These are phyloP conservation scores for Ips nitidus DNA, from an alignment of 1,140 invertebrate genomes.

Conservation along the genomic window DNA sequence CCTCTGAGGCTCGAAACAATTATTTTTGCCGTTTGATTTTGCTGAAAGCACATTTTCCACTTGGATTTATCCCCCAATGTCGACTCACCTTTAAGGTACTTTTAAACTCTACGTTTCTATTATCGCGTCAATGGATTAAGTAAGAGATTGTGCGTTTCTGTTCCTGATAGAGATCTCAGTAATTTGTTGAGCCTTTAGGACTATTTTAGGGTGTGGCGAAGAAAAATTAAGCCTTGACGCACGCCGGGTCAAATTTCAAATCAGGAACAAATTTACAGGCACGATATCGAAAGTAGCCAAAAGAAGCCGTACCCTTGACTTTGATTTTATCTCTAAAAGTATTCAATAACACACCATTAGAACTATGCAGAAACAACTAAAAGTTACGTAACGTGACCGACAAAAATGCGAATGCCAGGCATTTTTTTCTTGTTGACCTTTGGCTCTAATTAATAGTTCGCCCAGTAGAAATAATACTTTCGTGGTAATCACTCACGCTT, in stretches of 20 bases:
- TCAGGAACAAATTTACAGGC: not conserved
- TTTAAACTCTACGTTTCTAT: not conserved
- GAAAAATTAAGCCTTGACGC: too few species aligned
- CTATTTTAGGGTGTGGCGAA: too few species aligned
- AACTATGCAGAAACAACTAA: constrained; percentile 4
- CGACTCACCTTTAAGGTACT: not conserved
- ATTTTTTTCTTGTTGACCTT: constrained; percentile 26
- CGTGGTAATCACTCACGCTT: constrained; percentile 27
- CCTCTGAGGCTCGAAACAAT: constrained; percentile 33
- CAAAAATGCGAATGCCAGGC: constrained; percentile 13
- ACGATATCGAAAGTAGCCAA: constrained; percentile 24
- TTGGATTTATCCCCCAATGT: constrained; percentile 1
- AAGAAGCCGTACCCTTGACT: constrained; percentile 27
- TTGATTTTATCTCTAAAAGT: constrained; percentile 21
- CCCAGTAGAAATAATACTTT: constrained; percentile 23
- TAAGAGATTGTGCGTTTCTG: too few species aligned
- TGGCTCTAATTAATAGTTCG: constrained; percentile 29
- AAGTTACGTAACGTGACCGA: constrained; percentile 25
- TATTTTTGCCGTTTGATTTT: constrained; percentile 30
- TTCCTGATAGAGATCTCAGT: too few species aligned
- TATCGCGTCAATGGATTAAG: not conserved
- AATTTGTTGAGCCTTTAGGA: too few species aligned
- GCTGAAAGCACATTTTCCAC: constrained; percentile 17
- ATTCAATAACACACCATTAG: constrained; percentile 8
- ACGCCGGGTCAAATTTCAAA: too few species aligned